Percentiles rank a stretch among this genome's conserved stretches.
These are phyloP conservation scores for Apogon talboti DNA, from an alignment of 2,797 vertebrate species.

Conservation along the genomic window DNA sequence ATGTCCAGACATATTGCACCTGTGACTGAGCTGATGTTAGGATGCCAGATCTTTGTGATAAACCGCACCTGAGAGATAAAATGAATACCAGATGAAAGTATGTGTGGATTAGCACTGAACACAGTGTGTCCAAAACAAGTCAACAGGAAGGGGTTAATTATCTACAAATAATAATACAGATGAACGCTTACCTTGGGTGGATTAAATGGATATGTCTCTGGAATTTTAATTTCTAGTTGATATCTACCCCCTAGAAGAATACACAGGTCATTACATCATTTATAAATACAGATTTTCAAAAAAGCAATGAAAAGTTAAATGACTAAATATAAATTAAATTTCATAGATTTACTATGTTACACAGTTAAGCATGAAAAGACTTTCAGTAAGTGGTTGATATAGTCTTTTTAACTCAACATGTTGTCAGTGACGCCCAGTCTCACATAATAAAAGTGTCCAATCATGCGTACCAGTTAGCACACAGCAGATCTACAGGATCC, in stretches of 20 bases:
- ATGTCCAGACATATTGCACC: slow-evolving; percentile 99
- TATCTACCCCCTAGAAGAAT: slow-evolving; percentile 92
- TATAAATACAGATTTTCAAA: not conserved
- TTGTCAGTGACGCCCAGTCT: not conserved
- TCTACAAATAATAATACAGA: not conserved
- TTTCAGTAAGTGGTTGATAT: not conserved
- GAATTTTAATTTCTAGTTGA: slow-evolving; percentile 99
- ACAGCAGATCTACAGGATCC: slow-evolving; percentile 9
- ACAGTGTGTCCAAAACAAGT: not conserved
- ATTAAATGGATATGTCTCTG: slow-evolving; percentile 99
- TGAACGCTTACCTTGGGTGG: slow-evolving; percentile 92
- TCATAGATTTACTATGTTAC: not conserved
- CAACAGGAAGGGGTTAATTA: not conserved
- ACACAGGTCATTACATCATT: not conserved
- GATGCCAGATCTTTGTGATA: slow-evolving; percentile 99
- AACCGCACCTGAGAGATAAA: slow-evolving; percentile 90
- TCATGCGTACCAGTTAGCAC: slow-evolving; percentile 20
- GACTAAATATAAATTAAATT: not conserved
- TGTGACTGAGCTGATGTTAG: slow-evolving; percentile 99
- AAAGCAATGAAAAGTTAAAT: not conserved
- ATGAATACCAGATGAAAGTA: not conserved
- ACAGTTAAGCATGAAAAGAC: not conserved
- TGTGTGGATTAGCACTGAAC: not conserved
- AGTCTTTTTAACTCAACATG: not conserved
- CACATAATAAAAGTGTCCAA: slow-evolving; percentile 16